Evolutionary conservation across 2,113 vertebrate genomes (phyloP), one percentile per base, ranked within the genome.

Genomic region (Silurus asotus): DNA sequence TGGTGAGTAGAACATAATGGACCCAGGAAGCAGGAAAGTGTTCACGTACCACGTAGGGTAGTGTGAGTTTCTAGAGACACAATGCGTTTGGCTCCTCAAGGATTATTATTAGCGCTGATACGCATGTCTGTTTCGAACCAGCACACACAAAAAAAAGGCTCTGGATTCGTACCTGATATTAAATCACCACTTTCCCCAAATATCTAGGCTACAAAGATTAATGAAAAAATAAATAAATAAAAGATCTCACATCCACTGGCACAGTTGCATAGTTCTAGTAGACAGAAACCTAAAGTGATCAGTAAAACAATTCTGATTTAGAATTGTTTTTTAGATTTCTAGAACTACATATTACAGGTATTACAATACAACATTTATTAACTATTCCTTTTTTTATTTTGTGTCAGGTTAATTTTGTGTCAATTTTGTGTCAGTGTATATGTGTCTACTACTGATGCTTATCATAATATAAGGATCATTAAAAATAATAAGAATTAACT

Each of bases 91-190:
- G 65, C 65, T 75, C 37, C 15, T 74, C 10, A 75, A 74, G 37
- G 72, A 74, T 14, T 64, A 51, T 76, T 65, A 76, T 77, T 58
- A 83, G 70, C 69, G 25, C n/a, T 55, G 82, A 70, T 45, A 56
- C 6, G n/a, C 11, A 28, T 82, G 81, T 19, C 48, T 55, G 37
- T 2, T 25, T 67, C 65, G 70, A 70, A 76, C 23, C 20, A 65
- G 25, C 10, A 83, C 70, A 77, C 59, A 55, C 62, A 23, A 64
- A 25, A 37, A 37, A 37, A 61, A 56, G 45, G 55, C 78, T 51
- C 70, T 23, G 45, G 48, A 74, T 23, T 25, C 17, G 5, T 49
- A 37, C 15, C 69, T 9, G 37, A 48, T 17, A 28, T 10, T 20
- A 23, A 74, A 74, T 49, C 49, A 45, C 45, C 45, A 49, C 19